A percentile compares a stretch with the other conserved stretches of the same genome.
phyloP scores from a whole-genome alignment of 2,113 vertebrate genomes.

The Casuarius casuarius region DNA sequence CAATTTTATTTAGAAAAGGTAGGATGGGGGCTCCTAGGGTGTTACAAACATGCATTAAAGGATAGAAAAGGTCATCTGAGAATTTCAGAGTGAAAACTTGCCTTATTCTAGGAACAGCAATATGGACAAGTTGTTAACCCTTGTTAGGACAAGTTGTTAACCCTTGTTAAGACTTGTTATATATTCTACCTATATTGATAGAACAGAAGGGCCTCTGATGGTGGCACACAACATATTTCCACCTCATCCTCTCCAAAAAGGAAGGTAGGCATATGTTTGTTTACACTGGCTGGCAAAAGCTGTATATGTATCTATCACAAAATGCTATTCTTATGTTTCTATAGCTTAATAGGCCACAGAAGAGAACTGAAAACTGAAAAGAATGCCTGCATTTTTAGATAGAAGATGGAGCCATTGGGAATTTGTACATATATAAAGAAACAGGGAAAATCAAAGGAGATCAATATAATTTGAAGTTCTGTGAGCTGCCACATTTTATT shows the following conservation, averaged over 20 bases:
- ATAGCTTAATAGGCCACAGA: neutral
- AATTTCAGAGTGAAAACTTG: too few species aligned
- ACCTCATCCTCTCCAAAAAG: neutral
- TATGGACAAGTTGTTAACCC: too few species aligned
- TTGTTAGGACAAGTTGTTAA: too few species aligned
- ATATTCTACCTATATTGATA: too few species aligned
- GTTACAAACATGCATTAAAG: neutral
- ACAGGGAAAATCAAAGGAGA: neutral
- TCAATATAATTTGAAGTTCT: neutral
- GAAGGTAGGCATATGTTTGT: neutral
- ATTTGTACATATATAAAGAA: neutral
- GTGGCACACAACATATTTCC: neutral
- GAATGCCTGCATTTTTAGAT: neutral
- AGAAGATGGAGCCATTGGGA: neutral
- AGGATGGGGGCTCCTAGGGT: neutral
- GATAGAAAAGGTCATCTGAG: neutral
- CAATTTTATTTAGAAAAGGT: neutral
- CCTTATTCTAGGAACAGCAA: too few species aligned
- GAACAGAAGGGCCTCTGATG: neutral
- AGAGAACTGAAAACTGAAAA: neutral
- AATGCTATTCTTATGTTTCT: neutral
- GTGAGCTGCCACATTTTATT: neutral
- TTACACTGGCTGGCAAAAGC: neutral
- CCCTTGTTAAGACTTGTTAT: too few species aligned
- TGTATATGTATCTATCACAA: neutral